Conservation (phyloP, 2,113 vertebrate species). For the Platysternon megacephalum region DNA sequence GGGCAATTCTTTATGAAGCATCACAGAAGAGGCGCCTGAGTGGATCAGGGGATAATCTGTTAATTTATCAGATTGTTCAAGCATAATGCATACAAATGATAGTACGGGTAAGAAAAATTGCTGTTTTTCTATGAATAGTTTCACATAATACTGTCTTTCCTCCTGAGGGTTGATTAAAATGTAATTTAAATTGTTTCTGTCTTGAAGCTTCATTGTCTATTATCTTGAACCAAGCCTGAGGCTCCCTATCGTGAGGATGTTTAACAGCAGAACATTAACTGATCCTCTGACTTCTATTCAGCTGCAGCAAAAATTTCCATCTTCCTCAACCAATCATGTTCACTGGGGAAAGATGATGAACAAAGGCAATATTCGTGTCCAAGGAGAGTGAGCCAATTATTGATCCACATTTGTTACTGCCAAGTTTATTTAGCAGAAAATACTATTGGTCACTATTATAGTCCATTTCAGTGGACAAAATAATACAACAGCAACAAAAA, state of each 20-base stretch:
- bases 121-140: slow-evolving; percentile 58
- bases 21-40: not conserved
- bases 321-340: slow-evolving; percentile 30
- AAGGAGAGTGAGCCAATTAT: slow-evolving; percentile 30
- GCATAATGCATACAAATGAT: slow-evolving; percentile 17
- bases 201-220: slow-evolving; percentile 46
- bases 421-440: not conserved
- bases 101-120: slow-evolving; percentile 24
- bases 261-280: slow-evolving; percentile 36
- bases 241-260: slow-evolving; percentile 3
- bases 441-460: not conserved
- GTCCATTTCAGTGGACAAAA: not conserved
- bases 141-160: slow-evolving; percentile 54
- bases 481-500: slow-evolving; percentile 11
- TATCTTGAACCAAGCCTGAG: slow-evolving; percentile 42
- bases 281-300: not conserved
- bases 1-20: not conserved
- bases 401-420: not conserved
- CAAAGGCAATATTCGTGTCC: not conserved
- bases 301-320: slow-evolving; percentile 13
- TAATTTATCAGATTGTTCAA: slow-evolving; percentile 52
- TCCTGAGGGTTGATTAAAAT: slow-evolving; percentile 67
- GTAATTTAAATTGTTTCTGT: slow-evolving; percentile 60
- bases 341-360: slow-evolving; percentile 6
- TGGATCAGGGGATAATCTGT: slow-evolving; percentile 44